Base-by-base conservation (phyloP, 2,113 vertebrate genomes). In the Blennius ocellaris region DNA sequence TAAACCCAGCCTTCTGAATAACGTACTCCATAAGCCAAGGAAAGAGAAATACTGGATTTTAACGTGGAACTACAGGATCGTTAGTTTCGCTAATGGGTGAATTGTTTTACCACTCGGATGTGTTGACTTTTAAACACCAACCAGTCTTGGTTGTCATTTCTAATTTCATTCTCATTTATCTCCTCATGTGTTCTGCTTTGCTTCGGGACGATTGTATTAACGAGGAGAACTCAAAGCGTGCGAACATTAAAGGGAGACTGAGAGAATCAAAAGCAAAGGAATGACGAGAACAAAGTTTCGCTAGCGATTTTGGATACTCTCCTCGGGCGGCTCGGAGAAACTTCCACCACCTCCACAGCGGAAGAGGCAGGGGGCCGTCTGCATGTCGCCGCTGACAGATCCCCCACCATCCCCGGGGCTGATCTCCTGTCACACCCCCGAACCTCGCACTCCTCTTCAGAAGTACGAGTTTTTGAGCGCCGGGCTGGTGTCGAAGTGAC, bases 401-500 rank as follows among this genome's bases (percentile, higher is more conserved):
- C 53, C 30, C 59, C n/a, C n/a, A n/a, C n/a, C 53, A 40, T 82
- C 76, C 69, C 3, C 12, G 56, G 21, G 70, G 78, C 64, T 67
- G 65, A 80, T 68, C 52, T 54, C 44, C 60, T 56, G 61, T 82
- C 88, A 73, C 56, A 30, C n/a, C 59, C 56, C 38, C 30, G 50
- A 71, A 69, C 52, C 67, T 54, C 60, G 30, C 52, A n/a, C 21
- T 66, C 53, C 17, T 60, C 5, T 14, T 44, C 59, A 45, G 78
- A 68, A 49, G 21, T 47, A 11, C 75, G 59, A 47, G 48, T 62
- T 77, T n/a, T 77, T n/a, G 7, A 64, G 54, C 10, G 40, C 7
- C 41, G 70, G 70, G 57, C 71, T 60, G 64, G 9, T 70, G 77
- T 51, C 68, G 52, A 68, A 52, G 77, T 78, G 69, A 85, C 82